These are phyloP conservation scores for Schizothorax lantsangensis DNA, from an alignment of 2,797 vertebrate species.

Conservation along the genomic window DNA sequence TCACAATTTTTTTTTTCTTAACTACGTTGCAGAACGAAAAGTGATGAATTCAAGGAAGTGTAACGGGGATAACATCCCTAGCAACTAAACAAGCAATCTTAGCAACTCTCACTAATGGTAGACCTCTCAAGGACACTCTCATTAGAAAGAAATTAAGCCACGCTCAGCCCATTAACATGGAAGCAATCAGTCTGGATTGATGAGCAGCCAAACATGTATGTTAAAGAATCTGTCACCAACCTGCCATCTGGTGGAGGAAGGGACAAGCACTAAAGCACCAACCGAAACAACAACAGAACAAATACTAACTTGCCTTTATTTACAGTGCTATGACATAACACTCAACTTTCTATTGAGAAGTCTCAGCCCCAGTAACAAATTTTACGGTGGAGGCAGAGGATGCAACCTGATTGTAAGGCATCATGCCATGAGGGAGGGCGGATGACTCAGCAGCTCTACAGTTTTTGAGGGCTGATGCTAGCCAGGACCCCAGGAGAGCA, in stretches of 20 bases:
- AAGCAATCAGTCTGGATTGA: conserved; percentile 68
- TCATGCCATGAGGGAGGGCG: not conserved
- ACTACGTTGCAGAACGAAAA: not conserved
- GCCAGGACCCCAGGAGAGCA: conserved; percentile 55
- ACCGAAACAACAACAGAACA: conserved; percentile 6
- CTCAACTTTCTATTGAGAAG: not conserved
- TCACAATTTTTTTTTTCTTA: not conserved
- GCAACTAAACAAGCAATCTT: conserved; percentile 34
- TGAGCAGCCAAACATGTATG: conserved; percentile 56
- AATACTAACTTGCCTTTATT: not conserved
- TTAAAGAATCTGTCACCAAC: conserved; percentile 65
- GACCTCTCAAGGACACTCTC: conserved; percentile 66
- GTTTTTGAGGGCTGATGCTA: conserved; percentile 36
- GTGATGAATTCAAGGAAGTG: conserved; percentile 23
- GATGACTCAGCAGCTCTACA: conserved; percentile 43
- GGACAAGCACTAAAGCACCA: conserved; percentile 25
- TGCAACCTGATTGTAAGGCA: conserved; percentile 20
- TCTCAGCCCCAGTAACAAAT: not conserved
- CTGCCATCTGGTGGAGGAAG: conserved; percentile 69
- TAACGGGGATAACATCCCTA: conserved; percentile 13
- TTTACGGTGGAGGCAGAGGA: not conserved
- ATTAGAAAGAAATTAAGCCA: conserved; percentile 68
- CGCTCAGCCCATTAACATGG: conserved; percentile 67
- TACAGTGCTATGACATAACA: not conserved
- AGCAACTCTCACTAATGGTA: conserved; percentile 14